These are phyloP conservation scores for Alsophila aescularia DNA, from an alignment of 2,888 invertebrate species.

Conservation along the genomic window DNA sequence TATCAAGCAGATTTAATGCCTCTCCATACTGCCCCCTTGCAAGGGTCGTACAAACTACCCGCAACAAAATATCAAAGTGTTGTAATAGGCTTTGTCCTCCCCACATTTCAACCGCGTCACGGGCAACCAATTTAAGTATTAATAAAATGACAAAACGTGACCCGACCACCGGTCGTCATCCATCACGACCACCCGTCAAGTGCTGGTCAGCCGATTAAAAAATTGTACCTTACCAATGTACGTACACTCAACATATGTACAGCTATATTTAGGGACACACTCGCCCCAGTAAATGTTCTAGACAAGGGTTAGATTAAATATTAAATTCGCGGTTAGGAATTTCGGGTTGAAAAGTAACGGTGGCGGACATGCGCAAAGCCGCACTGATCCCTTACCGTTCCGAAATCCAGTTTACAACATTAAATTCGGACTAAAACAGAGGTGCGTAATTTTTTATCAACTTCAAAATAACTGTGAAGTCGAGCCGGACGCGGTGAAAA, in stretches of 20 bases:
- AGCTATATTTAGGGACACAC: conserved; percentile 73
- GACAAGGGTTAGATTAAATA: conserved; percentile 84
- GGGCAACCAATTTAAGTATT: conserved; percentile 81
- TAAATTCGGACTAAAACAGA: conserved; percentile 70
- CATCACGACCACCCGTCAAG: conserved; percentile 79
- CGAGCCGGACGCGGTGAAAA: conserved; percentile 43
- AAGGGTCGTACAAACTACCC: conserved; percentile 21
- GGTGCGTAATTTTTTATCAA: conserved; percentile 70
- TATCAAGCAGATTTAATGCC: neutral
- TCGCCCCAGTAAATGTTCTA: conserved; percentile 76
- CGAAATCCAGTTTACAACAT: conserved; percentile 67
- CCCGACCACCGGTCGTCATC: conserved; percentile 70
- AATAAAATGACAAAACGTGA: conserved; percentile 84
- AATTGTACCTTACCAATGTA: conserved; percentile 74
- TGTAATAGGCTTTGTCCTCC: conserved; percentile 54
- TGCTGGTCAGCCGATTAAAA: conserved; percentile 78
- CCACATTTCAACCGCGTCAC: conserved; percentile 72
- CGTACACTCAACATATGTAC: conserved; percentile 50
- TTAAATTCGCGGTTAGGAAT: conserved; percentile 82
- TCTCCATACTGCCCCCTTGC: neutral
- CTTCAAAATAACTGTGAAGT: conserved; percentile 51
- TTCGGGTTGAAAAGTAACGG: conserved; percentile 78
- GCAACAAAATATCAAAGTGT: conserved; percentile 47
- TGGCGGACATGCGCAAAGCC: conserved; percentile 64
- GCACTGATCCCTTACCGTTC: conserved; percentile 60